Percentiles rank a stretch among this genome's conserved stretches.
Evolutionary conservation across 2,888 invertebrate species (phyloP).

Genomic region (Netelia virgata): DNA sequence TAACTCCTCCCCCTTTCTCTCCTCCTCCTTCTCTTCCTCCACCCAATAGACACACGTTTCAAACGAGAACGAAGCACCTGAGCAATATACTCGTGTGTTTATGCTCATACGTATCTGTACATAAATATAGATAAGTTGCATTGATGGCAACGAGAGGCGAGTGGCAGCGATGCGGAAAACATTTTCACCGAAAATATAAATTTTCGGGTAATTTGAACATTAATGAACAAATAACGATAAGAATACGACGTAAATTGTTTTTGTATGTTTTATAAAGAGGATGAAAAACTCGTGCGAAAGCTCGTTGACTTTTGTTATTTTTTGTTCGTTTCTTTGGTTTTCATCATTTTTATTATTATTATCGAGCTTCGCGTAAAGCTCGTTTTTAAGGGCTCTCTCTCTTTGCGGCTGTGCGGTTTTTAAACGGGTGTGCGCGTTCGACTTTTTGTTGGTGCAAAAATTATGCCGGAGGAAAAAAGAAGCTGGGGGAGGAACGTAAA

Average conservation of each 20-base stretch:
- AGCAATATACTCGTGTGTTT: constrained; percentile 29
- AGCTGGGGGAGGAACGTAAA: constrained; percentile 11
- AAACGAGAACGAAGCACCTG: constrained; percentile 46
- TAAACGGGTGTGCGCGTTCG: background rate
- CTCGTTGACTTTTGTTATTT: too few species aligned
- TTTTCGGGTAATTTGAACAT: too few species aligned
- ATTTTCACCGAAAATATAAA: background rate
- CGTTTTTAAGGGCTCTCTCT: background rate
- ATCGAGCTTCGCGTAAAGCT: background rate
- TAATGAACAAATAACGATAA: too few species aligned
- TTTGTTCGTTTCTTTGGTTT: too few species aligned
- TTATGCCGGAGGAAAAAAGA: constrained; percentile 9
- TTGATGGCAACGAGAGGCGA: constrained; percentile 3
- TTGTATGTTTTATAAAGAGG: too few species aligned
- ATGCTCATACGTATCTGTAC: constrained; percentile 16
- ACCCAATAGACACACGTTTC: constrained; percentile 2
- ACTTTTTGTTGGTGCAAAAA: constrained; percentile 28
- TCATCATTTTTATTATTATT: constrained; percentile 2
- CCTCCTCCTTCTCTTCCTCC: constrained; percentile 2
- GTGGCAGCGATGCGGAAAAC: constrained; percentile 12
- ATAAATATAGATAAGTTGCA: constrained; percentile 24
- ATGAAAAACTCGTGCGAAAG: too few species aligned
- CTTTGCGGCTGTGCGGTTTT: background rate
- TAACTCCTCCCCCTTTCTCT: constrained; percentile 20
- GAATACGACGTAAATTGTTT: too few species aligned